These are phyloP conservation scores for Pseudochirops corinnae DNA, from an alignment of 2,797 vertebrate genomes.

Conservation along the genomic window DNA sequence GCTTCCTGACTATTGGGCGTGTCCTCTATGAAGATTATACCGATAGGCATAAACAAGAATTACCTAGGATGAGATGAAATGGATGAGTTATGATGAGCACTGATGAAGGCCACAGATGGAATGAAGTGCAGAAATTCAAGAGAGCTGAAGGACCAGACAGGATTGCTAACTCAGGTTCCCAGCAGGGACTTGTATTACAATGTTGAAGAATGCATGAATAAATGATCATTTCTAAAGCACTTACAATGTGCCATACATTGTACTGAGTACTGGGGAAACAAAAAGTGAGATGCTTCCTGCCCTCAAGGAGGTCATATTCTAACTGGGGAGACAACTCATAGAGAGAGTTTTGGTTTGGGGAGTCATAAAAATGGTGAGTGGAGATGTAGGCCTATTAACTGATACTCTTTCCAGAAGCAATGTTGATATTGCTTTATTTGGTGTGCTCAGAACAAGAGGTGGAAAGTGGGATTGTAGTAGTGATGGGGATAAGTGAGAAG, in stretches of 20 bases:
- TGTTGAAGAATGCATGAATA: not conserved
- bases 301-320: not conserved
- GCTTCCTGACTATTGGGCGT: not conserved
- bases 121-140: not conserved
- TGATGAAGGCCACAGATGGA: not conserved
- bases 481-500: not conserved
- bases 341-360: no score
- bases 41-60: not conserved
- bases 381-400: not conserved
- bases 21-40: no score
- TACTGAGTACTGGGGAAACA: not conserved
- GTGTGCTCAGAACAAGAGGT: not conserved
- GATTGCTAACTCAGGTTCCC: not conserved
- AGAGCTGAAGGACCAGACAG: not conserved
- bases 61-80: not conserved
- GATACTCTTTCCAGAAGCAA: not conserved
- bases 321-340: no score
- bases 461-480: not conserved
- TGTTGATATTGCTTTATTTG: not conserved
- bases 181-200: not conserved
- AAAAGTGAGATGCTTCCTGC: not conserved
- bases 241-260: not conserved
- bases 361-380: not conserved
- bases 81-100: not conserved
- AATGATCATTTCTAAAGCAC: not conserved